Evolutionary conservation across 2,888 invertebrate species (phyloP).

Genomic region (Autographa pulchrina): DNA sequence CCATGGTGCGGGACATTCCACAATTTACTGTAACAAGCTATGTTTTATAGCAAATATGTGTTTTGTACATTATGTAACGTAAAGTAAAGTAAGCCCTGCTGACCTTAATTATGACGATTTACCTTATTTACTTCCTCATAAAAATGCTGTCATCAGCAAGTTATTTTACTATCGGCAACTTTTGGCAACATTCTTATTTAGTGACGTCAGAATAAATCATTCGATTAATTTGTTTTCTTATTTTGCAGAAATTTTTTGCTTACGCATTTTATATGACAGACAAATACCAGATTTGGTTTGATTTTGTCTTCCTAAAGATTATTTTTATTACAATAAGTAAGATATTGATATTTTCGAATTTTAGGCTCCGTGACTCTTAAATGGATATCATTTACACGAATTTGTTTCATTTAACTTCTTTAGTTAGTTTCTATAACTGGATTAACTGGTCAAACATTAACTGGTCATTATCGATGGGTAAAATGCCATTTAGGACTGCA

Average conservation of each 20-base stretch:
- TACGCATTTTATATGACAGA: background rate
- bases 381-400: too few relatives aligned
- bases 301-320: background rate
- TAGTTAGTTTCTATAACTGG: background rate
- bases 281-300: background rate
- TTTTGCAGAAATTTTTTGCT: background rate
- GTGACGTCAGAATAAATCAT: background rate
- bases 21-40: too few relatives aligned
- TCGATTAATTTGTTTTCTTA: conserved; percentile 5
- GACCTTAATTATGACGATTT: too few relatives aligned
- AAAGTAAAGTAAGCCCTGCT: too few relatives aligned
- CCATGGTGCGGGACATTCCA: too few relatives aligned
- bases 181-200: background rate
- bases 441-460: background rate
- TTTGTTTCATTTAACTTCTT: background rate
- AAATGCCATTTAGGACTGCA: too few relatives aligned
- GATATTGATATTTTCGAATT: too few relatives aligned
- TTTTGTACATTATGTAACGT: too few relatives aligned
- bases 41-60: too few relatives aligned
- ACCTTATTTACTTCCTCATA: background rate
- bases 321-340: too few relatives aligned
- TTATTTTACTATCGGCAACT: background rate
- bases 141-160: background rate
- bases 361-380: too few relatives aligned
- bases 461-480: too few relatives aligned